These are phyloP conservation scores for Silurus asotus DNA, from an alignment of 2,113 vertebrate genomes.

Conservation along the genomic window DNA sequence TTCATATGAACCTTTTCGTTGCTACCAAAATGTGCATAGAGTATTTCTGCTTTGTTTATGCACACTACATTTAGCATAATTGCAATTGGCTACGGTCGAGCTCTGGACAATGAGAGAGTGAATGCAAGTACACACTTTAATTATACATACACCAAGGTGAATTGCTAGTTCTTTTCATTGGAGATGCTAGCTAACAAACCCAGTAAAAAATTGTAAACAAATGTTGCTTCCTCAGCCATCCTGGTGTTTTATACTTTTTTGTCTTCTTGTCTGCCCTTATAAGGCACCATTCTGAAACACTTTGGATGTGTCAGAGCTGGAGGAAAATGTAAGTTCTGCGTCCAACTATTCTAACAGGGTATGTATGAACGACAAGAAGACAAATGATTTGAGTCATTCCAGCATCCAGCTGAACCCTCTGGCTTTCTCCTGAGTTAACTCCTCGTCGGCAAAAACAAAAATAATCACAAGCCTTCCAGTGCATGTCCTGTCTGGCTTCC, in stretches of 20 bases:
- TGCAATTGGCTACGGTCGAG: background rate
- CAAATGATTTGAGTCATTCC: constrained; percentile 37
- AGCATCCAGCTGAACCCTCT: constrained; percentile 39
- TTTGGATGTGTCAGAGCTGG: constrained; percentile 11
- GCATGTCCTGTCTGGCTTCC: constrained; percentile 41
- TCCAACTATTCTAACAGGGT: constrained; percentile 28
- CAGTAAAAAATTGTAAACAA: constrained; percentile 16
- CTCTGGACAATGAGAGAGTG: constrained; percentile 6
- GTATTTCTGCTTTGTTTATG: constrained; percentile 29
- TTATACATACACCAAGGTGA: constrained; percentile 4
- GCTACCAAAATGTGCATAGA: constrained; percentile 18
- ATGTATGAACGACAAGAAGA: constrained; percentile 28
- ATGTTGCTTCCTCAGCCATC: constrained; percentile 30
- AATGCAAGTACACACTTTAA: constrained; percentile 3
- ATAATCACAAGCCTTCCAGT: constrained; percentile 40
- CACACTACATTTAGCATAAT: constrained; percentile 33
- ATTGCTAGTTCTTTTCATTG: constrained; percentile 8
- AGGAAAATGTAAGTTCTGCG: background rate
- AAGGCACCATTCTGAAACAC: constrained; percentile 23
- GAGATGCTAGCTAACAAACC: background rate
- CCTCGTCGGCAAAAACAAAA: constrained; percentile 37
- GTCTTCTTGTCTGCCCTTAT: background rate
- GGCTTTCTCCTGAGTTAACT: constrained; percentile 42
- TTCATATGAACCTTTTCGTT: constrained; percentile 24
- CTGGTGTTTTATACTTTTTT: constrained; percentile 7